Evolutionary conservation across 2,888 invertebrate species (phyloP).

Genomic region (Cataglyphis cursor): DNA sequence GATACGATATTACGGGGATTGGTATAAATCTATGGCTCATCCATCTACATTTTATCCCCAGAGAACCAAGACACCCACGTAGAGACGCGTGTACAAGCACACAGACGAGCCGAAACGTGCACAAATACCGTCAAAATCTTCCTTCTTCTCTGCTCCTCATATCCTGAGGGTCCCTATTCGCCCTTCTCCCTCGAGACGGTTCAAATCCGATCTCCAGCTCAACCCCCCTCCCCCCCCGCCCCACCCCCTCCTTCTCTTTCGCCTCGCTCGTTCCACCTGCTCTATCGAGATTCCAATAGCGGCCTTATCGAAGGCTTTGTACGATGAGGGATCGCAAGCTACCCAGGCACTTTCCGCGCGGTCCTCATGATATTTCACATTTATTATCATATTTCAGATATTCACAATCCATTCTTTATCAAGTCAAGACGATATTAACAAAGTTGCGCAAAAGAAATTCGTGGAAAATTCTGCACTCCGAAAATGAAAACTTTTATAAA

Average conservation of each 20-base stretch:
- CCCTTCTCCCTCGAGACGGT: conserved; percentile 79
- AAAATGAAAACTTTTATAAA: background rate
- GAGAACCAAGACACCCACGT: conserved; percentile 74
- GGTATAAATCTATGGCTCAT: conserved; percentile 86
- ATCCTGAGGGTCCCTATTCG: conserved; percentile 61
- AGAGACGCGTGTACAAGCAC: conserved; percentile 60
- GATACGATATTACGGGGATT: conserved; percentile 85
- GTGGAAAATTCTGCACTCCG: background rate
- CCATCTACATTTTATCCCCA: conserved; percentile 86
- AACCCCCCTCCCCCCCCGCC: conserved; percentile 26
- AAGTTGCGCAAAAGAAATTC: conserved; percentile 49
- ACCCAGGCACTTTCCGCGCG: conserved; percentile 80
- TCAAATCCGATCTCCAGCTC: conserved; percentile 83
- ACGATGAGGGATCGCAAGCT: conserved; percentile 85
- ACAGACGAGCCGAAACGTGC: conserved; percentile 58
- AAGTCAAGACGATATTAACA: conserved; percentile 70
- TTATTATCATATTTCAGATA: conserved; percentile 85
- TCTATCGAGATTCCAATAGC: conserved; percentile 86
- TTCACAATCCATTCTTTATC: conserved; percentile 82
- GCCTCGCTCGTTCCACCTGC: conserved; percentile 57
- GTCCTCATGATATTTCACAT: conserved; percentile 83
- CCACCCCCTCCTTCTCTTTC: background rate
- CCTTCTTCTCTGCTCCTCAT: conserved; percentile 66
- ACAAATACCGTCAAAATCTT: conserved; percentile 63
- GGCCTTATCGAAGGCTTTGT: conserved; percentile 86